A percentile compares a stretch with the other conserved stretches of the same genome.
These are phyloP conservation scores for Cyclopterus lumpus DNA, from an alignment of 2,797 vertebrate genomes.

Conservation along the genomic window DNA sequence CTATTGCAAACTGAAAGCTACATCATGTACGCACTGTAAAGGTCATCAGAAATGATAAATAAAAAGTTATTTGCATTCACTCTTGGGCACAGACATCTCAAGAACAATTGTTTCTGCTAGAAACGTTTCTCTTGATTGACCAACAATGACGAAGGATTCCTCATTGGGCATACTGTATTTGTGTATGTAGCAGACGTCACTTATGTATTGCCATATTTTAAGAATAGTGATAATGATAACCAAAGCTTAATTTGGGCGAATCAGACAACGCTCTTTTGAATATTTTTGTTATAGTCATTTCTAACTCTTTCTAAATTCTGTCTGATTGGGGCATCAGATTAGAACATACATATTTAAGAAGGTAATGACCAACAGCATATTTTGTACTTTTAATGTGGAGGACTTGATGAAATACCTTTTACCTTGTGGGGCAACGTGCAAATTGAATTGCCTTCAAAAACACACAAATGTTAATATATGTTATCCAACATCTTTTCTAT, in stretches of 20 bases:
- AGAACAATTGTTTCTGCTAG: background rate
- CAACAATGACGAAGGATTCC: background rate
- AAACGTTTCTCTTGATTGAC: constrained; percentile 15
- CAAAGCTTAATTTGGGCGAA: background rate
- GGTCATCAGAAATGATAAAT: background rate
- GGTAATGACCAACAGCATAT: background rate
- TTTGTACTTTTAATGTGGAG: background rate
- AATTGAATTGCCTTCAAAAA: no score
- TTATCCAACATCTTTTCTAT: background rate
- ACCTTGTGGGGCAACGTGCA: no score
- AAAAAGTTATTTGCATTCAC: background rate
- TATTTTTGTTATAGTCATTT: background rate
- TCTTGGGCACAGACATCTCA: background rate
- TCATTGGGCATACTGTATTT: background rate
- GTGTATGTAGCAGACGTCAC: background rate
- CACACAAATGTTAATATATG: no score
- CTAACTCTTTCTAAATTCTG: background rate
- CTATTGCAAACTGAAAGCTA: background rate
- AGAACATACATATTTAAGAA: background rate
- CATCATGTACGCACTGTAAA: background rate
- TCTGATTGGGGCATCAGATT: background rate
- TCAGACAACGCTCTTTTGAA: background rate
- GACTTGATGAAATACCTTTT: no score
- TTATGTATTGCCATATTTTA: background rate
- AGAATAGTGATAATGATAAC: background rate